Conservation (phyloP, 2,888 invertebrate genomes). For the Nematopogon swammerdamellus region DNA sequence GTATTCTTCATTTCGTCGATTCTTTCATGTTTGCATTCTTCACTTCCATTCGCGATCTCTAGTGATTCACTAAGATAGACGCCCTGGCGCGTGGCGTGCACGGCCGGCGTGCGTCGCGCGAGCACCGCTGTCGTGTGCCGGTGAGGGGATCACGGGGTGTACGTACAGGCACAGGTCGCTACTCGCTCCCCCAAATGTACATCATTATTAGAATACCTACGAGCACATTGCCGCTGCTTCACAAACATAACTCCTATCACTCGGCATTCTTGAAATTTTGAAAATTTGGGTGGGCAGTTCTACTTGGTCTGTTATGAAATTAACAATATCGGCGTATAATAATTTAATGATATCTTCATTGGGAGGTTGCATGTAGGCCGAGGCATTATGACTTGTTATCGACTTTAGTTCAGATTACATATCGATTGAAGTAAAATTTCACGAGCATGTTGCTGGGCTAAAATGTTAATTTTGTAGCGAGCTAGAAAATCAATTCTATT, state of each 20-base stretch:
- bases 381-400: slow-evolving; percentile 2
- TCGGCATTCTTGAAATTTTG: too few species aligned
- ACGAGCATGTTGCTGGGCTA: not conserved
- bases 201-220: too few species aligned
- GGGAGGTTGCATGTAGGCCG: slow-evolving; percentile 3
- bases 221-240: too few species aligned
- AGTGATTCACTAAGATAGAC: too few species aligned
- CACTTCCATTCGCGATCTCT: too few species aligned
- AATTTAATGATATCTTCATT: slow-evolving; percentile 2
- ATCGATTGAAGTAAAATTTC: not conserved
- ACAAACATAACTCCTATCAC: too few species aligned
- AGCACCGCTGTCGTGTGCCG: slow-evolving; percentile 50
- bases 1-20: slow-evolving; percentile 9
- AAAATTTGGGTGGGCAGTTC: too few species aligned
- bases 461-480: too few species aligned
- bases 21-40: slow-evolving; percentile 9
- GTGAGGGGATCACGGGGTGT: slow-evolving; percentile 24
- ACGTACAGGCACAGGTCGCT: too few species aligned
- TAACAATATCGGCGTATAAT: not conserved
- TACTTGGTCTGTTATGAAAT: too few species aligned
- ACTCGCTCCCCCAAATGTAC: too few species aligned
- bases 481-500: too few species aligned
- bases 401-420: slow-evolving; percentile 3
- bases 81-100: slow-evolving; percentile 25
- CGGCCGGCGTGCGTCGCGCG: slow-evolving; percentile 46